Percentiles rank a stretch among this genome's conserved stretches.
phyloP scores from a whole-genome alignment of 2,113 vertebrate genomes.

The Cettia cetti region DNA sequence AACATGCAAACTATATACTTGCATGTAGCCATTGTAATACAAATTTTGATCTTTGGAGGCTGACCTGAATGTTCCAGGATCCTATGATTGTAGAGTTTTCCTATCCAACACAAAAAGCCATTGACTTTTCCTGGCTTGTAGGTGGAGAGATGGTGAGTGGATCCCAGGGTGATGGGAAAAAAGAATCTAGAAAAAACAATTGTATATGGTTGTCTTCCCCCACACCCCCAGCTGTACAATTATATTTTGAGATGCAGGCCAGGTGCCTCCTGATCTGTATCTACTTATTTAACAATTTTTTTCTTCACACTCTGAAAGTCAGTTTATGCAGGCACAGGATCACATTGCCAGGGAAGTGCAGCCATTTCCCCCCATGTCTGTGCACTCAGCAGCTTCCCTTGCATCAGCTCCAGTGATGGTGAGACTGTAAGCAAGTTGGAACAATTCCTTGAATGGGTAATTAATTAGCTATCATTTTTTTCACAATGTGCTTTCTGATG shows the following conservation, averaged over 20 bases:
- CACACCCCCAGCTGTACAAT: neutral
- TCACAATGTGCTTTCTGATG: neutral
- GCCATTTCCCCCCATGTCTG: neutral
- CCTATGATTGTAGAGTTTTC: neutral
- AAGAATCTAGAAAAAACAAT: neutral
- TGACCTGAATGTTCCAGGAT: neutral
- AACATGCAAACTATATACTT: neutral
- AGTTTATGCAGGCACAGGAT: neutral
- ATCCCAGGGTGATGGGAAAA: neutral
- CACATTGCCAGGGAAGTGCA: rapidly evolving
- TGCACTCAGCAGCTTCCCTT: neutral
- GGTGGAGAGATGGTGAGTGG: neutral
- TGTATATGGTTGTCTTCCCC: neutral
- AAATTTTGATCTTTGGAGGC: neutral
- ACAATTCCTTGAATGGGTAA: neutral
- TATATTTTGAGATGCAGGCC: neutral
- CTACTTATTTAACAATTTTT: neutral
- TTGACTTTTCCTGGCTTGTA: neutral
- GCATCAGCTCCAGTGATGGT: neutral
- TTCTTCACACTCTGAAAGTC: neutral
- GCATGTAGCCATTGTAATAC: neutral
- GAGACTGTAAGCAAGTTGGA: neutral
- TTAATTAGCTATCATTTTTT: neutral
- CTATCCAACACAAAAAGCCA: neutral
- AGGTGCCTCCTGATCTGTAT: neutral